phyloP scores from a whole-genome alignment of 2,888 invertebrate genomes.

The Cephus nigrinus region DNA sequence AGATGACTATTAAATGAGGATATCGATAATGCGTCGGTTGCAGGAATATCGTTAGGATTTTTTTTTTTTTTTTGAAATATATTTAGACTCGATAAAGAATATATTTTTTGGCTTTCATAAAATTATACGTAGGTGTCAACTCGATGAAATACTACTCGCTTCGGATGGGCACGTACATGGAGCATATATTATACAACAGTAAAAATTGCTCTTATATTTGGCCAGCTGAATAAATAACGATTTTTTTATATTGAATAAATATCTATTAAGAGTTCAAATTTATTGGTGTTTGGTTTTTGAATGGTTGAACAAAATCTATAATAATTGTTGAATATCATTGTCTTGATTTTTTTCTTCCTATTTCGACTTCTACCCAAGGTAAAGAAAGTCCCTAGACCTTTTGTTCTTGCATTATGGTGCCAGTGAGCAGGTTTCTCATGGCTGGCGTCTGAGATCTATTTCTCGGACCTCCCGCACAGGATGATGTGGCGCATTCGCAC shows the following conservation, averaged over 20 bases:
- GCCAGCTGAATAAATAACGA: background rate
- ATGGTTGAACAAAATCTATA: background rate
- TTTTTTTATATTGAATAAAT: background rate
- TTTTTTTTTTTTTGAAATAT: background rate
- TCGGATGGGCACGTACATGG: too few species aligned
- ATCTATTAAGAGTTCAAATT: background rate
- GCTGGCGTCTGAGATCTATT: slow-evolving; percentile 36
- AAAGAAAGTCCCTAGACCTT: slow-evolving; percentile 4
- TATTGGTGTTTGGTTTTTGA: background rate
- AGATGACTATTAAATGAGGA: background rate
- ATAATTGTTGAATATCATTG: background rate
- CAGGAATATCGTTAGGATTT: background rate
- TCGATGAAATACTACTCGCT: background rate
- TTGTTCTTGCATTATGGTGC: background rate
- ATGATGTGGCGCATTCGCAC: slow-evolving; percentile 54
- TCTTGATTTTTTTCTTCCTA: background rate
- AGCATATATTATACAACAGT: too few species aligned
- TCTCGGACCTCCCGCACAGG: slow-evolving; percentile 56
- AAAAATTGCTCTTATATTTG: background rate
- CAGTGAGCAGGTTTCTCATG: background rate
- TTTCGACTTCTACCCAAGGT: background rate
- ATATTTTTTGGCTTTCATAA: background rate
- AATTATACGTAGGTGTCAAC: background rate
- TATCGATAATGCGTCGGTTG: background rate
- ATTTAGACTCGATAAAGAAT: background rate